These are phyloP conservation scores for Holothuria leucospilota DNA, from an alignment of 53 echinoderm and acorn worm species.

Conservation along the genomic window DNA sequence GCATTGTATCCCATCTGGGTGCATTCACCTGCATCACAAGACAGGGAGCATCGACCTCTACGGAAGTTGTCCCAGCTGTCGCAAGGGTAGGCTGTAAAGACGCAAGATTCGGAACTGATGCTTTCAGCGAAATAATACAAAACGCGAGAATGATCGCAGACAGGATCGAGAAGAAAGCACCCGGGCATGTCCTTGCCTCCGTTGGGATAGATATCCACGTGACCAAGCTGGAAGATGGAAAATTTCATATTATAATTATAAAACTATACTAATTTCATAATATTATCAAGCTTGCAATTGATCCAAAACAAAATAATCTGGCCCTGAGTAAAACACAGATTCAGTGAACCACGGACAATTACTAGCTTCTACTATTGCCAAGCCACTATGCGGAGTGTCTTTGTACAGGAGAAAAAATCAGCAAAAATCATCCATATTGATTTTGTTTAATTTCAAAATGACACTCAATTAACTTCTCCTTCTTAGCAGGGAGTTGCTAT, in stretches of 20 bases:
- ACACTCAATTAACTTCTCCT: no score
- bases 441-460: no score
- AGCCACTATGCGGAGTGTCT: no score
- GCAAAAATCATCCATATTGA: no score
- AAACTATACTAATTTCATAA: no score
- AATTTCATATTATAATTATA: background rate
- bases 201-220: conserved; percentile 68
- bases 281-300: no score
- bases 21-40: conserved; percentile 34
- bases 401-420: no score
- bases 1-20: conserved; percentile 67
- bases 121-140: conserved; percentile 64
- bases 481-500: no score
- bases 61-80: conserved; percentile 42
- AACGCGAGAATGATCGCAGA: conserved; percentile 60
- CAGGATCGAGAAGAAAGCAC: conserved; percentile 23
- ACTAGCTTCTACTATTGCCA: no score
- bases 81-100: conserved; percentile 61
- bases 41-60: conserved; percentile 10
- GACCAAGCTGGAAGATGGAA: conserved; percentile 43
- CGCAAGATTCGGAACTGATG: conserved; percentile 35
- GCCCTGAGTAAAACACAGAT: no score
- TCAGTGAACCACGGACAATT: no score
- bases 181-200: conserved; percentile 69
- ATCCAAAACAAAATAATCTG: no score